These are phyloP conservation scores for Dicrurus megarhynchus DNA, from an alignment of 2,113 vertebrate genomes.

Conservation along the genomic window DNA sequence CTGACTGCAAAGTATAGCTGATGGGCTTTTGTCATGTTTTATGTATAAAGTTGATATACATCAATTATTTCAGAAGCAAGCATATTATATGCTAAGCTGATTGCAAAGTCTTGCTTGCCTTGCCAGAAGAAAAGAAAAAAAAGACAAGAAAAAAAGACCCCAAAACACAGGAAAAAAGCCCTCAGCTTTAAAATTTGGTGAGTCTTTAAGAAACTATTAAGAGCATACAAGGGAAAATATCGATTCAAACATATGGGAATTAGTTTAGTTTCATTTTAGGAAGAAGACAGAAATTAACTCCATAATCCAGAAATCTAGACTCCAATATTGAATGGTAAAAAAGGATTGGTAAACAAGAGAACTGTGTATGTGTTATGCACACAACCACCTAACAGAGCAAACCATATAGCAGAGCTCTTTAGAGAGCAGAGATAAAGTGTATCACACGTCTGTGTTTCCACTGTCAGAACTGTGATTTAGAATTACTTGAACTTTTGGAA, in stretches of 20 bases:
- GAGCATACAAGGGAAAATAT: background rate
- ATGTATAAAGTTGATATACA: constrained; percentile 52
- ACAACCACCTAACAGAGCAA: background rate
- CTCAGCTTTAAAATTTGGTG: background rate
- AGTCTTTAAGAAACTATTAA: background rate
- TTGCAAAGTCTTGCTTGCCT: constrained; percentile 30
- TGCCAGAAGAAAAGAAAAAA: background rate
- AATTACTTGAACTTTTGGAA: background rate
- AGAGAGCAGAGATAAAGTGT: background rate
- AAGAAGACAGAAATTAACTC: background rate
- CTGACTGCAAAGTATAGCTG: constrained; percentile 29
- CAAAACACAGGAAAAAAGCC: accelerated
- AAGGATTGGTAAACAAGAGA: background rate
- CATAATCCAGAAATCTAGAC: background rate
- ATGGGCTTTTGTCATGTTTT: constrained; percentile 54
- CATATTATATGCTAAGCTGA: constrained; percentile 28
- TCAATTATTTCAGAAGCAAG: constrained; percentile 41
- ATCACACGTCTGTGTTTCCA: background rate
- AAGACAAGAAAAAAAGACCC: no score
- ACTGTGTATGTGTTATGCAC: accelerated
- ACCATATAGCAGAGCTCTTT: background rate
- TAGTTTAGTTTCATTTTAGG: background rate
- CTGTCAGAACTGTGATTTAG: background rate
- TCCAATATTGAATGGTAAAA: background rate
- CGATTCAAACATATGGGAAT: background rate